Base-by-base conservation (phyloP, 2,888 invertebrate species). In the Diplolepis rosae region DNA sequence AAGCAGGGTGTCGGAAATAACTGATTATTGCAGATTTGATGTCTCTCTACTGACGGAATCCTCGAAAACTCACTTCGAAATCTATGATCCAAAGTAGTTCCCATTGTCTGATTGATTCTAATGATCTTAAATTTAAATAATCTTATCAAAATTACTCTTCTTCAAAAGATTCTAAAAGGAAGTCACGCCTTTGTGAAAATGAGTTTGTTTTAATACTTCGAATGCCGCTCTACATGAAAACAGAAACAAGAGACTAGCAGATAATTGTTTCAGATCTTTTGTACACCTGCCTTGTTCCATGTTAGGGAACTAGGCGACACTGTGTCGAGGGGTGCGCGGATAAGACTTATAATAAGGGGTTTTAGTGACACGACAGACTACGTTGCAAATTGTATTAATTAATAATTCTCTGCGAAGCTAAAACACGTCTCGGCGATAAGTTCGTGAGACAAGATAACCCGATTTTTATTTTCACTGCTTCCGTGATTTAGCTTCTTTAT, bases 321-420 rank as follows among this genome's bases (percentile, higher is more conserved):
- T 39, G 24, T 61, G 61, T 61, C 24, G 61, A 61, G 39, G 61
- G 61, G 61, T 52, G 28, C 27, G 24, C 24, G 61, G 61, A 22
- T 61, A 39, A 61, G 35, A 35, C 61, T 39, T 61, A 39, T 61
- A 61, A 61, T 61, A 61, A 39, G 35, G 61, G 39, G 61, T 61
- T 61, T 24, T n/a, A 61, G 24, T n/a, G 61, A 61, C 39, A n/a
- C 35, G 61, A 39, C 24, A 39, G n/a, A 39, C 61, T 11, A 39
- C 39, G n/a, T 61, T 35, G 61, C 61, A 61, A 39, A 24, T 61
- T 61, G 39, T n/a, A 61, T 61, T 61, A 61, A 61, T 39, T 39
- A 39, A 22, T 22, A n/a, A n/a, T 61, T 61, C 39, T 61, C 39
- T 18, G n/a, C 35, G 2, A 15, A 51, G 27, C 11, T 7, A 13